These are phyloP conservation scores for Poecilia wingei DNA, from an alignment of 2,797 vertebrate genomes.

Conservation along the genomic window DNA sequence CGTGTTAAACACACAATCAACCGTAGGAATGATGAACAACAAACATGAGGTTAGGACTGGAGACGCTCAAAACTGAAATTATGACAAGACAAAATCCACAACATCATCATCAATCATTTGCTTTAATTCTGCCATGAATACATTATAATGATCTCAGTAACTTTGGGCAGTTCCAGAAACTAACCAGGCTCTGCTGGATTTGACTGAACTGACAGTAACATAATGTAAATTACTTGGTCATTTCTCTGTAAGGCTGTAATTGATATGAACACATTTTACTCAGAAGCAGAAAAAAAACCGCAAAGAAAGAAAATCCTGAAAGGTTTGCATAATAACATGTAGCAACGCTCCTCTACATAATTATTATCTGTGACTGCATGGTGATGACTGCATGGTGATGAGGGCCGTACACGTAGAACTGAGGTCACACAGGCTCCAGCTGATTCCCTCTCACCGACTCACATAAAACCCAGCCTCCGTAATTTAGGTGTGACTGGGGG, in stretches of 20 bases:
- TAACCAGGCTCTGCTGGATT: background rate
- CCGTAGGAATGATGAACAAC: background rate
- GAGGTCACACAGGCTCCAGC: background rate
- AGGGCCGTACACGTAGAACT: background rate
- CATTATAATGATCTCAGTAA: background rate
- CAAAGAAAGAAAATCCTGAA: background rate
- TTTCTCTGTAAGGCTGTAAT: no score
- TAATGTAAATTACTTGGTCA: background rate
- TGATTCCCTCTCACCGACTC: background rate
- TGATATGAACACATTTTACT: no score
- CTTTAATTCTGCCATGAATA: background rate
- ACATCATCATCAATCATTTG: background rate
- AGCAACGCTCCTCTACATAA: background rate
- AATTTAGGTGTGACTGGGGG: background rate
- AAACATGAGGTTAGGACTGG: background rate
- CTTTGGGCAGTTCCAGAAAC: background rate
- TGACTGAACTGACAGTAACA: background rate
- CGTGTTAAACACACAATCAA: background rate
- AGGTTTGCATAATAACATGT: background rate
- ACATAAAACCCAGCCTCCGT: background rate
- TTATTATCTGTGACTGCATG: background rate
- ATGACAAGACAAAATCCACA: background rate
- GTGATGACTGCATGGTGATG: background rate
- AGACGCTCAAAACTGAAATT: background rate
- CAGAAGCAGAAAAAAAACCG: no score